phyloP scores from a whole-genome alignment of 2,888 invertebrate species.

The Netelia fuscicornis region DNA sequence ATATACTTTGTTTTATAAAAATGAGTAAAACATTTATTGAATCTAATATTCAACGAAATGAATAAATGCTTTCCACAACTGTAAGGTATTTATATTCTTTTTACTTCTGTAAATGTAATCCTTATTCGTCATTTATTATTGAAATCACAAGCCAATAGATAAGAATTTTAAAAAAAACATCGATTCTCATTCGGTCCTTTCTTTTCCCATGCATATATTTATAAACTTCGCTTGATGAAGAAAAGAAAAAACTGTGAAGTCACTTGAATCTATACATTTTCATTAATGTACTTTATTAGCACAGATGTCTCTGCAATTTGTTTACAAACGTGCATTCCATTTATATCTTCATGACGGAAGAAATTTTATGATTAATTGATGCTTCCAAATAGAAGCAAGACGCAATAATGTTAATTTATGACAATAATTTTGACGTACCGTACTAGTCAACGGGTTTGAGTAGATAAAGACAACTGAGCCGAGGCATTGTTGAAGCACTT shows the following conservation, averaged over 20 bases:
- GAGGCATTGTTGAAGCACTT: slow-evolving; percentile 12
- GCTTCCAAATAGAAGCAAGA: slow-evolving; percentile 36
- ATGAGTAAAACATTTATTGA: too few relatives aligned
- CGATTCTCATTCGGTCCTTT: not conserved
- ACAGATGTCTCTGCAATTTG: too few relatives aligned
- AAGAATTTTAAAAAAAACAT: too few relatives aligned
- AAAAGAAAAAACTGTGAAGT: not conserved
- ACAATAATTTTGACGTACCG: slow-evolving; percentile 8
- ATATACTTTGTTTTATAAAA: too few relatives aligned
- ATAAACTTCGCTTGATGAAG: not conserved
- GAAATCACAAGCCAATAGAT: too few relatives aligned
- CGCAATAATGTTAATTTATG: slow-evolving; percentile 32
- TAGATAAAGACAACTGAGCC: slow-evolving; percentile 9
- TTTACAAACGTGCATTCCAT: too few relatives aligned
- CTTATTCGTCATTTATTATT: too few relatives aligned
- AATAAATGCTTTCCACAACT: too few relatives aligned
- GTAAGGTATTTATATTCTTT: too few relatives aligned
- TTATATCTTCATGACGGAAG: not conserved
- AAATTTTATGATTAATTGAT: slow-evolving; percentile 18
- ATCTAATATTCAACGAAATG: too few relatives aligned
- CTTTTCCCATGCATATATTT: not conserved
- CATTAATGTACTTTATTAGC: too few relatives aligned
- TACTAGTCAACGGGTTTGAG: slow-evolving; percentile 14
- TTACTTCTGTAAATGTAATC: too few relatives aligned
- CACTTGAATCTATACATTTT: not conserved